These are phyloP conservation scores for Saturnia pavonia DNA, from an alignment of 2,888 invertebrate genomes.

Conservation along the genomic window DNA sequence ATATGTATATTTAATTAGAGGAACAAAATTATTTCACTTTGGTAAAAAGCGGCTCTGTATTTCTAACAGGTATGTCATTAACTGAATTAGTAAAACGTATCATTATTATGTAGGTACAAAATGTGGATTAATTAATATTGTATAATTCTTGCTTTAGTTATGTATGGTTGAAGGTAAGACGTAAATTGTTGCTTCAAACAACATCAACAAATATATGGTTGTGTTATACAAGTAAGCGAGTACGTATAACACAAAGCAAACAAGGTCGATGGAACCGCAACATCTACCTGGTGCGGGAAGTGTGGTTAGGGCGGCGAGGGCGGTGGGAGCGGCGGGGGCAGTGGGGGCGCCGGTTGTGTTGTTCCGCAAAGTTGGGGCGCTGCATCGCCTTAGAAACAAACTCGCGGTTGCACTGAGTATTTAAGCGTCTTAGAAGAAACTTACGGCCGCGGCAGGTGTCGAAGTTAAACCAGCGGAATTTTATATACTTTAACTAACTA, in stretches of 20 bases:
- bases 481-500: slow-evolving; percentile 1
- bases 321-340: not conserved
- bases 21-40: too few relatives aligned
- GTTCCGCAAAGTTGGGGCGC: slow-evolving; percentile 9
- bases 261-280: slow-evolving; percentile 4
- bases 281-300: not conserved
- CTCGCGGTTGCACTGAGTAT: slow-evolving; percentile 16
- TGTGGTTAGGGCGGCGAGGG: not conserved
- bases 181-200: not conserved
- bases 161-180: not conserved
- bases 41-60: too few relatives aligned
- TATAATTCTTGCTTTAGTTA: not conserved
- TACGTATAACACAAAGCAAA: not conserved
- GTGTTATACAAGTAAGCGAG: not conserved
- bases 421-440: slow-evolving; percentile 18
- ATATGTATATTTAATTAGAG: too few relatives aligned
- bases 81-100: too few relatives aligned
- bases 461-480: slow-evolving; percentile 4
- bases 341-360: not conserved
- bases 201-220: not conserved
- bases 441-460: slow-evolving; percentile 14
- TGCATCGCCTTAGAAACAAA: not conserved
- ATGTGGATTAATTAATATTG: not conserved
- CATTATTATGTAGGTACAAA: not conserved
- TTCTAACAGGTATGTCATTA: too few relatives aligned